Percentiles rank a stretch among this genome's conserved stretches.
These are phyloP conservation scores for Dromius quadrimaculatus DNA, from an alignment of 2,888 invertebrate species.

Conservation along the genomic window DNA sequence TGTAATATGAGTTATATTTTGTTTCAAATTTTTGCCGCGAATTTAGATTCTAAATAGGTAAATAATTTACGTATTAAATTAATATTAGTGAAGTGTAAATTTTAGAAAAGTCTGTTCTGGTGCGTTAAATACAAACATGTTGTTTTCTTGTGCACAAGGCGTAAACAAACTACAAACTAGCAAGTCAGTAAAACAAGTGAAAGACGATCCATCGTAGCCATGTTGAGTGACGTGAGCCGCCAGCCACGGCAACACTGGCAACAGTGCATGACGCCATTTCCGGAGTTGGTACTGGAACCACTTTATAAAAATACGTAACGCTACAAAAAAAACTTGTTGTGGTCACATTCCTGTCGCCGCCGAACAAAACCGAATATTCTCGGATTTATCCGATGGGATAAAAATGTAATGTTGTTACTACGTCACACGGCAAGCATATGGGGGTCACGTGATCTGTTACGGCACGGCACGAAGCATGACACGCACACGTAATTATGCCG, in stretches of 20 bases:
- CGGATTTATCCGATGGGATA: constrained; percentile 53
- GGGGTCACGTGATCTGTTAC: constrained; percentile 59
- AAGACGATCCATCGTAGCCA: constrained; percentile 43
- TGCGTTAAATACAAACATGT: neutral
- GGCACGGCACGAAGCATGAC: constrained; percentile 33
- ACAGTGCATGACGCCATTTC: constrained; percentile 74
- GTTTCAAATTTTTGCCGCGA: no score
- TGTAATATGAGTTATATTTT: no score
- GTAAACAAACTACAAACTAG: constrained; percentile 8
- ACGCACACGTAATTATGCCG: constrained; percentile 27
- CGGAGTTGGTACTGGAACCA: constrained; percentile 62
- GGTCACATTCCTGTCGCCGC: constrained; percentile 58
- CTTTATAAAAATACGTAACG: constrained; percentile 59
- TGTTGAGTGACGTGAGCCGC: constrained; percentile 53
- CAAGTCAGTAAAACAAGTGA: constrained; percentile 1
- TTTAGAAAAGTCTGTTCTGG: constrained; percentile 6
- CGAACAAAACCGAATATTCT: constrained; percentile 53
- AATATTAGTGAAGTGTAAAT: no score
- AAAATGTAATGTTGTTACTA: constrained; percentile 54
- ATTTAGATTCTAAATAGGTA: no score
- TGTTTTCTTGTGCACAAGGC: neutral
- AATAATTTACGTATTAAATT: no score
- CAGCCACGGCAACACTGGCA: constrained; percentile 64
- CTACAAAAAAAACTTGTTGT: constrained; percentile 59
- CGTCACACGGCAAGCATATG: constrained; percentile 59